Conservation (phyloP, 2,888 invertebrate species). For the Zaprionus lineosus region DNA sequence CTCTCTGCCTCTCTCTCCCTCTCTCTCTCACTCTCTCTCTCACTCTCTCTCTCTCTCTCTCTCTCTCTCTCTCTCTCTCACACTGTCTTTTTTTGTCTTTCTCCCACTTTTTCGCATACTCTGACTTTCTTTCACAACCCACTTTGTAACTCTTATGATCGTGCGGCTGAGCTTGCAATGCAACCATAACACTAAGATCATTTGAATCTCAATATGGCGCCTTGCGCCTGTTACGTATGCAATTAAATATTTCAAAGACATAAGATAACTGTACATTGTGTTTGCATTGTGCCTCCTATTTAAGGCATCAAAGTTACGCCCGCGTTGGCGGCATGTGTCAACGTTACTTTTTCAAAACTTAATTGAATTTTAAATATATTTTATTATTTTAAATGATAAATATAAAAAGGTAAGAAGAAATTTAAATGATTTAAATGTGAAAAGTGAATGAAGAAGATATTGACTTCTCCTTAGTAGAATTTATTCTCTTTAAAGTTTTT, state of each 20-base stretch:
- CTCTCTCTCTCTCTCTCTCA: not conserved
- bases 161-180: slow-evolving; percentile 11
- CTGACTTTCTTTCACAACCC: not conserved
- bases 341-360: slow-evolving; percentile 53
- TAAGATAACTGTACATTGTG: slow-evolving; percentile 6
- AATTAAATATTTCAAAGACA: slow-evolving; percentile 27
- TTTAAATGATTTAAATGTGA: slow-evolving; percentile 8
- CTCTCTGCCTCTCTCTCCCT: too few species aligned
- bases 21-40: not conserved
- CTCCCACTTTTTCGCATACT: slow-evolving; percentile 8
- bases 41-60: not conserved
- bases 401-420: not conserved
- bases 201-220: slow-evolving; percentile 22
- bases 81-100: too few species aligned
- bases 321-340: slow-evolving; percentile 44
- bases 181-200: slow-evolving; percentile 2
- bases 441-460: slow-evolving; percentile 13
- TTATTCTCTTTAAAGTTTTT: slow-evolving; percentile 36
- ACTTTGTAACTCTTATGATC: too few species aligned
- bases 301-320: slow-evolving; percentile 48
- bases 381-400: slow-evolving; percentile 51
- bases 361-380: slow-evolving; percentile 70
- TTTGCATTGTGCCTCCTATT: not conserved
- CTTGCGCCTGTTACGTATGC: slow-evolving; percentile 46
- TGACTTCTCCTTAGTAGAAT: too few species aligned